A percentile compares a stretch with the other conserved stretches of the same genome.
These are phyloP conservation scores for Tachysurus fulvidraco DNA, from an alignment of 2,113 vertebrate genomes.

Conservation along the genomic window DNA sequence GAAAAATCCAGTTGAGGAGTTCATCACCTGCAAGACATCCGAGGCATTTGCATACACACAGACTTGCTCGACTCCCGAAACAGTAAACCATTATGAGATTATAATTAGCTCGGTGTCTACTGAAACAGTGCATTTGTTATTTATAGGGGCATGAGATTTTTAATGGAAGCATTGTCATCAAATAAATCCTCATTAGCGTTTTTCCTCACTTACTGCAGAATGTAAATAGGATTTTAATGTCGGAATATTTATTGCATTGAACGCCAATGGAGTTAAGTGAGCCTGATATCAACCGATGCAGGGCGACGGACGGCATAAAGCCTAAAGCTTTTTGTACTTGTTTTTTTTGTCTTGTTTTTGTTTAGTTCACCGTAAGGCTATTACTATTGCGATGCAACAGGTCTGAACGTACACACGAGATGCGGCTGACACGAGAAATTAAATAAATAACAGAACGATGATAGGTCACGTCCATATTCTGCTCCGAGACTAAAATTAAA, in stretches of 20 bases:
- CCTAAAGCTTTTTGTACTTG: neutral
- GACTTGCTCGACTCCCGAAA: slow-evolving; percentile 33
- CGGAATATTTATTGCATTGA: slow-evolving; percentile 46
- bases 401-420: neutral
- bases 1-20: slow-evolving; percentile 27
- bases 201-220: slow-evolving; percentile 61
- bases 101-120: slow-evolving; percentile 54
- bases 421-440: neutral
- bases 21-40: neutral
- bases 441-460: neutral
- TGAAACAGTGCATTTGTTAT: slow-evolving; percentile 55
- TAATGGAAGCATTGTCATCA: slow-evolving; percentile 55
- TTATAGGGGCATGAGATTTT: slow-evolving; percentile 48
- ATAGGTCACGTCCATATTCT: slow-evolving; percentile 11
- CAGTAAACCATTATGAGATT: slow-evolving; percentile 53
- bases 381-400: neutral
- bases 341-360: neutral
- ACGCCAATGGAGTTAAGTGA: slow-evolving; percentile 18
- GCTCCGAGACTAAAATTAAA: slow-evolving; percentile 63
- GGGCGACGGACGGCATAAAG: neutral
- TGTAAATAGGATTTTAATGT: slow-evolving; percentile 51
- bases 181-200: slow-evolving; percentile 56
- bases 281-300: slow-evolving; percentile 9
- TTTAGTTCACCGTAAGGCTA: neutral
- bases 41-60: slow-evolving; percentile 25